Percentiles rank a stretch among this genome's conserved stretches.
phyloP scores from a whole-genome alignment of 2,888 invertebrate species.

The Ectobius pallidus region DNA sequence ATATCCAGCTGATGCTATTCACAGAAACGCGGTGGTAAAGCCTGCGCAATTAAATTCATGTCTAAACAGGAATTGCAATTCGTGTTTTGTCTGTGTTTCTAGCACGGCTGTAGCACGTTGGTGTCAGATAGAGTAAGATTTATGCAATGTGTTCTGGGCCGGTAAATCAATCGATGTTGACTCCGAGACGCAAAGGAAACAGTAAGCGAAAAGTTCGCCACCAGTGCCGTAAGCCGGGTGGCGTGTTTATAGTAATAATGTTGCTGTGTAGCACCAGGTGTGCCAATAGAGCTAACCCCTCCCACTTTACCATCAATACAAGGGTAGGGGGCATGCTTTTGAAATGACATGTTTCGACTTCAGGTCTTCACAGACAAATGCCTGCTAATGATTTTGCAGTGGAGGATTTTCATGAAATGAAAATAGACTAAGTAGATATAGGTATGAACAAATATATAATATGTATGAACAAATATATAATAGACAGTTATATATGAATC shows the following conservation, averaged over 20 bases:
- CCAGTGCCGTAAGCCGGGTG: neutral
- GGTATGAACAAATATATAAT: no score
- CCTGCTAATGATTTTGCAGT: no score
- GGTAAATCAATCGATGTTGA: slow-evolving; percentile 39
- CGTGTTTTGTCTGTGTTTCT: slow-evolving; percentile 38
- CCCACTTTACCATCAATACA: neutral
- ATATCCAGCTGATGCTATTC: no score
- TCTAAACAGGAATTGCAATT: slow-evolving; percentile 36
- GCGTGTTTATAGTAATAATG: neutral
- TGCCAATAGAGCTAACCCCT: neutral
- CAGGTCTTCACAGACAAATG: no score
- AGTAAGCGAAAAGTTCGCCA: neutral
- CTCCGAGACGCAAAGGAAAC: neutral
- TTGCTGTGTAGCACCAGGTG: neutral
- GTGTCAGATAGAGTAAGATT: slow-evolving; percentile 33
- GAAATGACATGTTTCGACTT: no score
- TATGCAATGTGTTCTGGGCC: slow-evolving; percentile 26
- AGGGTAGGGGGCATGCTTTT: neutral
- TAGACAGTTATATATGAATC: no score
- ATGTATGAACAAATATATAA: no score
- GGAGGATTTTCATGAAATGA: no score
- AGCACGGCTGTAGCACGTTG: slow-evolving; percentile 22
- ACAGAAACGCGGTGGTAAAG: neutral
- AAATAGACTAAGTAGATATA: no score
- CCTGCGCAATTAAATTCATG: slow-evolving; percentile 36